Evolutionary conservation across 92 coral and sea anemone species (phyloP).

Genomic region (Umimayanthus chanpuru): DNA sequence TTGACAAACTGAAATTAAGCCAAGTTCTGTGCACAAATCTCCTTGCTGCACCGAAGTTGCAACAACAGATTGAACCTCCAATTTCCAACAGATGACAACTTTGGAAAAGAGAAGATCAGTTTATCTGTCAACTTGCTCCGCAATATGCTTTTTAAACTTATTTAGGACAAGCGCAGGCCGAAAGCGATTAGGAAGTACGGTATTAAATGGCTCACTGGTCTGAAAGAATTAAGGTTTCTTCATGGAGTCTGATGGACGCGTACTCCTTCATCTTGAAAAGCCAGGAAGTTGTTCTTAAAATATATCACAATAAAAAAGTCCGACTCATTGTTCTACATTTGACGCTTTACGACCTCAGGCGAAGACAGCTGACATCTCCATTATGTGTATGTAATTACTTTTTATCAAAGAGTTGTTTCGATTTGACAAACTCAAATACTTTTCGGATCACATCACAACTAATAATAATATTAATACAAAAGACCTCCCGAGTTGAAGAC

Average conservation of each 20-base stretch:
- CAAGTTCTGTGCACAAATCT: neutral
- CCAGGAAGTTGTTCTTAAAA: neutral
- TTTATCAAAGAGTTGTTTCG: neutral
- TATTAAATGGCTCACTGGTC: neutral
- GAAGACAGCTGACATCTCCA: neutral
- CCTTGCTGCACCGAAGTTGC: neutral
- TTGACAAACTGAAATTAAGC: neutral
- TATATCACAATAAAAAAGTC: neutral
- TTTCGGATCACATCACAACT: too few relatives aligned
- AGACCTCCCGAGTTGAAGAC: neutral
- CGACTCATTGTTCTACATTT: neutral
- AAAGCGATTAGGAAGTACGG: neutral
- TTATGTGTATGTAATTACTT: neutral
- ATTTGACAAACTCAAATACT: too few relatives aligned
- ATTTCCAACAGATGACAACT: neutral
- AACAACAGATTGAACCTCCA: neutral
- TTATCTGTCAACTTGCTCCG: neutral
- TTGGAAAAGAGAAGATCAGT: neutral
- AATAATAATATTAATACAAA: too few relatives aligned
- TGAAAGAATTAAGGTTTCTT: neutral
- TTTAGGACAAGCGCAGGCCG: neutral
- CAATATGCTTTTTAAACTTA: too few relatives aligned
- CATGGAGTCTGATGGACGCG: neutral
- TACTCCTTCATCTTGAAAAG: too few relatives aligned
- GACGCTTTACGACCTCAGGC: too few relatives aligned